Conservation (phyloP, 2,888 invertebrate genomes). For the Operophtera brumata region DNA sequence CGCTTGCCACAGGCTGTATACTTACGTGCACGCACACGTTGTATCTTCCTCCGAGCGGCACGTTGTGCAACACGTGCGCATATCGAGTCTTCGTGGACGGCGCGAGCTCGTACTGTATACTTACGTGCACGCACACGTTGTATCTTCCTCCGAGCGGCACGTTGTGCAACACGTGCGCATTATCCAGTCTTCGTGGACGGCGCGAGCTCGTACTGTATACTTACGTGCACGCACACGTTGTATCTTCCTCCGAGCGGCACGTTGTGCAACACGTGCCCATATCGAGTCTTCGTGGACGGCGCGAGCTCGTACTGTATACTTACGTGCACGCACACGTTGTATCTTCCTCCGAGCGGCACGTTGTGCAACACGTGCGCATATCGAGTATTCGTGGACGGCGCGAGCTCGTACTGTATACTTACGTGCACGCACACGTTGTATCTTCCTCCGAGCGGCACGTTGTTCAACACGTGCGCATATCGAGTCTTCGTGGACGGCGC, state of each 20-base stretch:
- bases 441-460: conserved; percentile 77
- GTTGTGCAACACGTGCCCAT: conserved; percentile 76
- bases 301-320: conserved; percentile 59
- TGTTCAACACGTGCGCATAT: conserved; percentile 75
- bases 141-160: conserved; percentile 78
- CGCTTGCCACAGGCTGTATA: no score
- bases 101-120: no score
- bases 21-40: conserved; percentile 73
- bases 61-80: conserved; percentile 74
- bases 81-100: conserved; percentile 69
- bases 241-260: conserved; percentile 78
- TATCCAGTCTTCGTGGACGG: conserved; percentile 69
- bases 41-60: conserved; percentile 78
- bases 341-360: conserved; percentile 77
- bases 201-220: no score
- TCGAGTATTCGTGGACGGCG: conserved; percentile 68
- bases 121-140: conserved; percentile 71
- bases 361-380: conserved; percentile 77
- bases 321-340: conserved; percentile 71
- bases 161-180: conserved; percentile 76
- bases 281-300: conserved; percentile 68
- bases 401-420: conserved; percentile 59
- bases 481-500: conserved; percentile 69
- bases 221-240: conserved; percentile 71
- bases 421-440: conserved; percentile 74